Conservation (phyloP, 2,113 vertebrate species). For the Hystrix cristata region DNA sequence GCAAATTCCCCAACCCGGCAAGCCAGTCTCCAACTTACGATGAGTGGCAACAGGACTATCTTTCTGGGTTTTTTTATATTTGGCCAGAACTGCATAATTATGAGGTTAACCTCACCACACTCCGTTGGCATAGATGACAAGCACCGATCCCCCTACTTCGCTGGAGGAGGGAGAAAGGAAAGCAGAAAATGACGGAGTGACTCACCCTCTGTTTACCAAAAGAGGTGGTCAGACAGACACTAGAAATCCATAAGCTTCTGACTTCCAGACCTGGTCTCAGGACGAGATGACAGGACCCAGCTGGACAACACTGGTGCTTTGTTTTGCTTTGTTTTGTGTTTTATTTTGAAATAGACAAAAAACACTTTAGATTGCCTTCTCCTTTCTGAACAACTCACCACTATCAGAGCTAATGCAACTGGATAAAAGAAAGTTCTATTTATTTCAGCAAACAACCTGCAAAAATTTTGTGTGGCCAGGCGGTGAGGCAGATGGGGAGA, state of each 20-base stretch:
- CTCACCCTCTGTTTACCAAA: constrained; percentile 37
- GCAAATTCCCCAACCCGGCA: constrained; percentile 48
- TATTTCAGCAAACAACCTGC: constrained; percentile 48
- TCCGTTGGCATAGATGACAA: constrained; percentile 45
- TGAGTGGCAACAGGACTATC: not conserved
- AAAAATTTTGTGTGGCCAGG: not conserved
- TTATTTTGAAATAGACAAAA: constrained; percentile 34
- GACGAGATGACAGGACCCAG: not conserved
- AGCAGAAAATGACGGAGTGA: not conserved
- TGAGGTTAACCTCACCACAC: constrained; percentile 29
- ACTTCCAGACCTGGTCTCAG: not conserved
- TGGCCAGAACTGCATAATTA: constrained; percentile 63
- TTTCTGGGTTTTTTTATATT: constrained; percentile 3
- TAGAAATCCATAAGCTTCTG: not conserved
- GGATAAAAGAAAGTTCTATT: constrained; percentile 39
- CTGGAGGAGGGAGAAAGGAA: constrained; percentile 10
- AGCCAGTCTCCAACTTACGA: not conserved
- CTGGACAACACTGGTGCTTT: not conserved
- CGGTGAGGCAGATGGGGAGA: not conserved
- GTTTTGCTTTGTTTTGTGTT: not conserved
- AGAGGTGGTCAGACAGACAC: not conserved
- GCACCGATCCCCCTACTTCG: constrained; percentile 14
- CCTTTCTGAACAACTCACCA: constrained; percentile 6
- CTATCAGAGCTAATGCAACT: constrained; percentile 32
- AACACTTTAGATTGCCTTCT: not conserved